Evolutionary conservation across 2,888 invertebrate species (phyloP), one percentile per base, ranked within the genome.

Genomic region (Steinernema scapterisci): DNA sequence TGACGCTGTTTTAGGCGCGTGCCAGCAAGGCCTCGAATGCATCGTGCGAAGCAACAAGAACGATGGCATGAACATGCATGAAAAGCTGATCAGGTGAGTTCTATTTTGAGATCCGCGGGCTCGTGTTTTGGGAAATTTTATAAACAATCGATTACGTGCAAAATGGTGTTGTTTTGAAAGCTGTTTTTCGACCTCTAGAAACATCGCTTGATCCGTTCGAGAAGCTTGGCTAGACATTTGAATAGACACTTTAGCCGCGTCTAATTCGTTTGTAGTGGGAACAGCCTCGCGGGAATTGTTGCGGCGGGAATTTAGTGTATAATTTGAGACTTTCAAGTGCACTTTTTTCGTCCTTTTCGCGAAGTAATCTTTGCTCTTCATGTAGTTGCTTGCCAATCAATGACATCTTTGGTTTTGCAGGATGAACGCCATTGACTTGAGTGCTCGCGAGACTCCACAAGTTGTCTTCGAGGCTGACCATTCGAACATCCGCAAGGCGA

Each of bases 381-480:
- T 38, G 38, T 38, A 38, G 38, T 38, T 9, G 5, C 31, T 31
- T 63, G 31, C 11, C 16, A 31, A 63, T 63, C 19, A 19, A 31
- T 31, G 23, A 63, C 48, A 19, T 19, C 48, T 48, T 19, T 48
- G 48, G 16, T 48, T 13, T 77, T 78, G 16, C 52, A 78, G 78
- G n/a, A 23, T 77, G 51, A 78, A 79, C 52, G 72, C 78, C 21
- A 46, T 79, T 21, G 72, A 76, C 52, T 54, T 78, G 45, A 56
- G 76, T 46, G 72, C 78, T 1, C 76, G 78, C 19, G 80, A 80
- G 38, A 81, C 80, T 54, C 75, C 77, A 0, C 76, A 77, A 51
- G 56, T 82, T 21, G 77, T 75, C 23, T 75, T 82, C 71, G 77
- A 82, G 44, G 75, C 76, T 9, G 82, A 82, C 63, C 73, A 80